Conservation (phyloP, 2,888 invertebrate species). For the Drosophila merina region DNA sequence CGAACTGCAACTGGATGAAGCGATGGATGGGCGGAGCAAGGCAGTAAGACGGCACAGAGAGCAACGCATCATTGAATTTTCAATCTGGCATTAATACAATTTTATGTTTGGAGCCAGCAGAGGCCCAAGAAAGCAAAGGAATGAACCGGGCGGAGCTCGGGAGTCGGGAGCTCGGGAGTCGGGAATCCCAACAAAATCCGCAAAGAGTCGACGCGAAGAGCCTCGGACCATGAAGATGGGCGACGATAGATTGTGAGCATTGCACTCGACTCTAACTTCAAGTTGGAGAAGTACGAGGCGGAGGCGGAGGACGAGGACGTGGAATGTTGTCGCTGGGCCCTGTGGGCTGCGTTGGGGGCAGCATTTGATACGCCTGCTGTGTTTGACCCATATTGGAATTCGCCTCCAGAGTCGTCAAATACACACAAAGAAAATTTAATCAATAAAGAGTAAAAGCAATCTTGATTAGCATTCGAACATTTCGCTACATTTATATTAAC, state of each 20-base stretch:
- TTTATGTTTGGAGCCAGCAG: constrained; percentile 56
- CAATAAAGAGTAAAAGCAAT: no score
- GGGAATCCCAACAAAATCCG: constrained; percentile 77
- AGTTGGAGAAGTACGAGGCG: constrained; percentile 6
- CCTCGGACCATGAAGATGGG: constrained; percentile 55
- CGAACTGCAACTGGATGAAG: constrained; percentile 9
- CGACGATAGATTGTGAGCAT: constrained; percentile 63
- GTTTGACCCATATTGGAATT: constrained; percentile 79
- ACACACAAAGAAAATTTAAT: not conserved
- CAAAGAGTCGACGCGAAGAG: constrained; percentile 34
- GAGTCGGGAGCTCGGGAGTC: not conserved
- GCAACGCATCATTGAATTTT: constrained; percentile 72
- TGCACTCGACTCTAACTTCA: constrained; percentile 40
- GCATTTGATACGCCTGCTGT: constrained; percentile 73
- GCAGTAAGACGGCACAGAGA: constrained; percentile 18
- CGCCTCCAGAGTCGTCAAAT: constrained; percentile 31
- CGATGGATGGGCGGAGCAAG: constrained; percentile 11
- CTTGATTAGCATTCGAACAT: no score
- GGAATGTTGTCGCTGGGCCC: constrained; percentile 54
- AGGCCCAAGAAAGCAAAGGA: not conserved
- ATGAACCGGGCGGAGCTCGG: not conserved
- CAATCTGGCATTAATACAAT: constrained; percentile 81
- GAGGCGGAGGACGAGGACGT: constrained; percentile 26
- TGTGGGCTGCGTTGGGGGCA: constrained; percentile 16
- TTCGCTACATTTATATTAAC: no score